Evolutionary conservation across 1,140 invertebrate species (phyloP).

Genomic region (Lasioglossum albipes): DNA sequence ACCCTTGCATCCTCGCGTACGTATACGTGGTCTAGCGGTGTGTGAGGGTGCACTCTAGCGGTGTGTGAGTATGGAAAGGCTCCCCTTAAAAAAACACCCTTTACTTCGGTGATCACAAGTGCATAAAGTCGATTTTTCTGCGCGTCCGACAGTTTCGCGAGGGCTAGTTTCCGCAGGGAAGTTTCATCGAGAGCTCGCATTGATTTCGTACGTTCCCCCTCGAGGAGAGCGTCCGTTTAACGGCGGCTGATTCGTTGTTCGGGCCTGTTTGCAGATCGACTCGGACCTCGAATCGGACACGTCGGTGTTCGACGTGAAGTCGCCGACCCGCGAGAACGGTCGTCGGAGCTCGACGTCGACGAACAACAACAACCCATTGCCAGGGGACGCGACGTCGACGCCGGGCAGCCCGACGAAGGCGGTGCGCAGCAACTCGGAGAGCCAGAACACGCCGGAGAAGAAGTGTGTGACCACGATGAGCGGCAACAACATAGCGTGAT

Average conservation of each 20-base stretch:
- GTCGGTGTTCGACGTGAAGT: constrained; percentile 82
- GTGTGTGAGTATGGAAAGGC: too few relatives aligned
- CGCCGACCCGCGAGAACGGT: constrained; percentile 79
- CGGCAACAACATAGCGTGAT: constrained; percentile 85
- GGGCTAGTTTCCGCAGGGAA: too few relatives aligned
- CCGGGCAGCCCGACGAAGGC: constrained; percentile 80
- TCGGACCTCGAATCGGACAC: constrained; percentile 83
- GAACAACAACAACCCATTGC: constrained; percentile 81
- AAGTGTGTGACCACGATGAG: constrained; percentile 84
- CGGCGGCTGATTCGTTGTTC: not conserved
- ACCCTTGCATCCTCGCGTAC: too few relatives aligned
- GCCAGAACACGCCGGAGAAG: constrained; percentile 81
- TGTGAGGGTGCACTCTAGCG: too few relatives aligned
- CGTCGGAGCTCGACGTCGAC: constrained; percentile 82
- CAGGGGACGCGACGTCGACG: constrained; percentile 71
- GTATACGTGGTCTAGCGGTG: too few relatives aligned
- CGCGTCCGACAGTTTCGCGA: too few relatives aligned
- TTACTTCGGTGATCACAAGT: too few relatives aligned
- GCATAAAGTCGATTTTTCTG: too few relatives aligned
- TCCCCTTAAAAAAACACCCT: too few relatives aligned
- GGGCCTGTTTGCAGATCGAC: constrained; percentile 78
- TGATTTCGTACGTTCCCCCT: too few relatives aligned
- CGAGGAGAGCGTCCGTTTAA: too few relatives aligned
- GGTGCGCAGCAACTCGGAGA: constrained; percentile 82
- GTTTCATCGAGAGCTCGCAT: too few relatives aligned